Percentiles rank a stretch among this genome's conserved stretches.
phyloP scores from a whole-genome alignment of 2,888 invertebrate genomes.

The Acleris holmiana region DNA sequence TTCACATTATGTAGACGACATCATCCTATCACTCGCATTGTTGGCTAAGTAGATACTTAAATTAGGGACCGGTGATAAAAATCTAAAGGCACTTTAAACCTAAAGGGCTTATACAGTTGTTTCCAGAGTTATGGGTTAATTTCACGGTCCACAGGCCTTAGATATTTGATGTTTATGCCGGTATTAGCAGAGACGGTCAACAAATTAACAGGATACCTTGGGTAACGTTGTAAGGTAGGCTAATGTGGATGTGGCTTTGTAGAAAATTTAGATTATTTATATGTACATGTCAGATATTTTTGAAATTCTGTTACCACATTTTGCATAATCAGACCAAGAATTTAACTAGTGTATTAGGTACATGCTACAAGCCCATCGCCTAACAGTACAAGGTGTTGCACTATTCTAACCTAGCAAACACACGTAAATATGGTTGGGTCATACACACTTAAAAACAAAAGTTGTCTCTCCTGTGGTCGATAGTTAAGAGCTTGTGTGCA shows the following conservation, averaged over 20 bases:
- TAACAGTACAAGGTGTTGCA: too few relatives aligned
- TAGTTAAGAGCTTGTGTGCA: too few relatives aligned
- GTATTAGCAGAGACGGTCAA: conserved; percentile 68
- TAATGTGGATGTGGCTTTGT: conserved; percentile 45
- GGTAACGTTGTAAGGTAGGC: conserved; percentile 44
- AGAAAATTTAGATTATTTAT: not conserved
- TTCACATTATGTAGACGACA: not conserved
- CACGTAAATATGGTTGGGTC: too few relatives aligned
- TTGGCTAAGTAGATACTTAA: not conserved
- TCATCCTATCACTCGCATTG: not conserved
- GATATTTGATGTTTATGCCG: conserved; percentile 75
- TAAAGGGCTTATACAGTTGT: conserved; percentile 45
- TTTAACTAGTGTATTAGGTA: too few relatives aligned
- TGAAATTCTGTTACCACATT: too few relatives aligned
- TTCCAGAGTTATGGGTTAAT: conserved; percentile 57
- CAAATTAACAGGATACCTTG: conserved; percentile 72
- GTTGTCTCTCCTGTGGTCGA: too few relatives aligned
- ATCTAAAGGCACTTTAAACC: conserved; percentile 17
- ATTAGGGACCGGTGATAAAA: not conserved
- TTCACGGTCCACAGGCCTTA: conserved; percentile 68
- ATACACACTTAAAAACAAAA: too few relatives aligned
- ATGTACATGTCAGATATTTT: too few relatives aligned
- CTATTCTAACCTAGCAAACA: too few relatives aligned
- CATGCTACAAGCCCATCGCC: too few relatives aligned
- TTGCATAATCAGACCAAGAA: too few relatives aligned